Evolutionary conservation across 1,140 invertebrate genomes (phyloP), one percentile per base, ranked within the genome.

Genomic region (Lepidurus couesii): DNA sequence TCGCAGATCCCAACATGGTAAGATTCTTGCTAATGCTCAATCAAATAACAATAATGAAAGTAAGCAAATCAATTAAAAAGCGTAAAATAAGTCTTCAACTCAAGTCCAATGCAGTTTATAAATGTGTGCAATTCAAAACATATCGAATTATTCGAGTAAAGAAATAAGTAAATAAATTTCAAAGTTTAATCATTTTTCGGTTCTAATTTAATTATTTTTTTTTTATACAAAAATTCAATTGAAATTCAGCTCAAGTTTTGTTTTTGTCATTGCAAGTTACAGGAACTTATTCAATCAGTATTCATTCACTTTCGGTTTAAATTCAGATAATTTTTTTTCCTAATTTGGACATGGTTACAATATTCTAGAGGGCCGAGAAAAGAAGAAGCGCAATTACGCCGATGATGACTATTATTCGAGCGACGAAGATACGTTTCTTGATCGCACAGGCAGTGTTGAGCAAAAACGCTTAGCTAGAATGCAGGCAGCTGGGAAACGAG

Each of bases 401-500:
- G 93, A 95, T 47, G 91, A 96, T 84, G 95, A 98, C 86, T 98
- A 89, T 84, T 97, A 97, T 84, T 95, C 97, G 83, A 96, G 94
- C n/a, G 97, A 99, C 84, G 97, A 99, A 80, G 98, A 99, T 85
- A 93, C 92, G 21, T 99, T 94, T 86, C 88, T 97, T 76, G 98
- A 99, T 85, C 87, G 97, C 82, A 99, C 97, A 10, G 97, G 97
- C 8, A 90, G 91, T 75, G 90, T 98, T 44, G 95, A 98, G 84
- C 90, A 90, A 80, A 98, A 98, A 85, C 86, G 97, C 16, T 87
- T 91, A 81, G 88, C 89, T 79, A 86, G 95, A 82, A 95, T 95
- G 90, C 86, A 89, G 85, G 82, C 88, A 81, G 87, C 89, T 81
- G 88, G 91, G 65, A 90, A 90, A 83, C 79, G 87, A 45, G 85